phyloP scores from a whole-genome alignment of 2,888 invertebrate species.

The Romanomermis culicivorax region DNA sequence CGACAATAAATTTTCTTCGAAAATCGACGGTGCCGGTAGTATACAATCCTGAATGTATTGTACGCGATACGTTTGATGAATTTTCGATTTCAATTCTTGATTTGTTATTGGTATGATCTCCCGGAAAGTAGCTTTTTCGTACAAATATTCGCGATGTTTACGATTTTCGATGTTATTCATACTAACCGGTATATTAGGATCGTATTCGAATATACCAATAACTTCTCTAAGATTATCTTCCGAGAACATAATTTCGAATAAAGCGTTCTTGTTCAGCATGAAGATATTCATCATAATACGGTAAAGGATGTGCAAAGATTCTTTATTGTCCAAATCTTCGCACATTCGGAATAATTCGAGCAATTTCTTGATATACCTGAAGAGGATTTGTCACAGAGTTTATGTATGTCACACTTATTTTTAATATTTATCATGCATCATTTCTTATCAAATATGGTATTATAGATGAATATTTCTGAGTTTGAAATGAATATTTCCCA shows the following conservation, averaged over 20 bases:
- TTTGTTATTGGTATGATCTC: slow-evolving; percentile 73
- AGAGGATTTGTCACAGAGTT: too few relatives aligned
- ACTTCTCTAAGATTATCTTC: slow-evolving; percentile 88
- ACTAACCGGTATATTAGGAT: slow-evolving; percentile 41
- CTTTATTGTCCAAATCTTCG: slow-evolving; percentile 82
- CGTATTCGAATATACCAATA: slow-evolving; percentile 92
- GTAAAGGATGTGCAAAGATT: slow-evolving; percentile 75
- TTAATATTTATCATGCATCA: too few relatives aligned
- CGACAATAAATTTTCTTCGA: slow-evolving; percentile 95
- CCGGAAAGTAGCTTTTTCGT: slow-evolving; percentile 50
- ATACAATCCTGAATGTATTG: slow-evolving; percentile 96
- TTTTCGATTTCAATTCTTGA: slow-evolving; percentile 79
- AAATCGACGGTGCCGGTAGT: slow-evolving; percentile 89
- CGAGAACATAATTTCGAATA: slow-evolving; percentile 83
- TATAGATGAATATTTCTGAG: too few relatives aligned
- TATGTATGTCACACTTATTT: too few relatives aligned
- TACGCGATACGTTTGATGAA: slow-evolving; percentile 96
- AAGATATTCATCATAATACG: slow-evolving; percentile 98
- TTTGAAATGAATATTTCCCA: too few relatives aligned
- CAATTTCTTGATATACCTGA: slow-evolving; percentile 64
- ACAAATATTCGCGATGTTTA: slow-evolving; percentile 82
- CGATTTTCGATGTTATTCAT: slow-evolving; percentile 10
- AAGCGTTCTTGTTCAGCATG: slow-evolving; percentile 80
- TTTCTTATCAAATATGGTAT: too few relatives aligned
- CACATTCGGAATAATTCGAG: slow-evolving; percentile 85